Percentiles rank a stretch among this genome's conserved stretches.
These are phyloP conservation scores for Chelonia mydas DNA, from an alignment of 2,797 vertebrate genomes.

Conservation along the genomic window DNA sequence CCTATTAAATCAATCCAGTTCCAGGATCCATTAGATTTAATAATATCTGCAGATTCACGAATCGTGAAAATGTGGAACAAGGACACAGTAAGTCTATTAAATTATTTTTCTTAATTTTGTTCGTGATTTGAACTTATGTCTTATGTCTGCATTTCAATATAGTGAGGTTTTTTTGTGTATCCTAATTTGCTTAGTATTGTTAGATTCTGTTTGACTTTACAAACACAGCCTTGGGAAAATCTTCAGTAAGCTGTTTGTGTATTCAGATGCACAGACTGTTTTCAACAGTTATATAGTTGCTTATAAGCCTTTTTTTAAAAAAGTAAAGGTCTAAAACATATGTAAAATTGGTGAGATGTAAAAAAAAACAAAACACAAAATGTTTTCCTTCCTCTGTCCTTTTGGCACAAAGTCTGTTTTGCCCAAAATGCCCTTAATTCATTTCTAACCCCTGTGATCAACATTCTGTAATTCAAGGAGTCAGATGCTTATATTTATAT, in stretches of 20 bases:
- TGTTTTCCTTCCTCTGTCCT: background rate
- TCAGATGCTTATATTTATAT: background rate
- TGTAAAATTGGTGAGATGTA: background rate
- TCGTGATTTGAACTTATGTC: background rate
- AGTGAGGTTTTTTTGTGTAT: background rate
- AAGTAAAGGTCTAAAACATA: background rate
- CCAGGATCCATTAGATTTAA: slow-evolving; percentile 89
- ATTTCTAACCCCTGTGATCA: background rate
- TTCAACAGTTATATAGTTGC: slow-evolving; percentile 9
- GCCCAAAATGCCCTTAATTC: background rate
- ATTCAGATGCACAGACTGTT: background rate
- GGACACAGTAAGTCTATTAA: slow-evolving; percentile 86
- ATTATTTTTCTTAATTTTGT: background rate
- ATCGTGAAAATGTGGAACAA: slow-evolving; percentile 98
- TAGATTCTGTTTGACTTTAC: slow-evolving; percentile 23
- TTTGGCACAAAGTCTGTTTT: background rate
- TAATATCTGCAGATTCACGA: slow-evolving; percentile 94
- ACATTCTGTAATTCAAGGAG: background rate
- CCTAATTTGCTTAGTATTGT: background rate
- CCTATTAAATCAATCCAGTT: slow-evolving; percentile 94
- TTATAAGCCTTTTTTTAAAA: background rate
- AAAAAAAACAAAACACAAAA: background rate
- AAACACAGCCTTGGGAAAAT: background rate
- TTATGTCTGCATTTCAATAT: background rate
- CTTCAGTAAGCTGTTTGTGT: slow-evolving; percentile 5